Evolutionary conservation across 2,888 invertebrate genomes (phyloP).

Genomic region (Anorthoa munda): DNA sequence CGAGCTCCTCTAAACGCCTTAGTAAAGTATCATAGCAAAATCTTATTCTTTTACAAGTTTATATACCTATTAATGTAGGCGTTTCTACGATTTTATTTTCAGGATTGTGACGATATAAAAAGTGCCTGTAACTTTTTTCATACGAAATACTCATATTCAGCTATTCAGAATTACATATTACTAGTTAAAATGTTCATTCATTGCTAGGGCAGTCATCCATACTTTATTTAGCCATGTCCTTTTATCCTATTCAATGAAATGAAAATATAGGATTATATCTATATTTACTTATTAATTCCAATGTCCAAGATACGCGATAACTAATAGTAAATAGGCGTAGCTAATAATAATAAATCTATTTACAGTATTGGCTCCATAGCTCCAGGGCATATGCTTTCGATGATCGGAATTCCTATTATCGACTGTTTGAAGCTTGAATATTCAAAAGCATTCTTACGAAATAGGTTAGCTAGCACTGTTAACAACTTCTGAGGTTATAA

Average conservation of each 20-base stretch:
- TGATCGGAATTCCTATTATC: conserved; percentile 14
- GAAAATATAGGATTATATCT: conserved; percentile 1
- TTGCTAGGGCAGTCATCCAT: too few species aligned
- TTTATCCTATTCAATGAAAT: conserved; percentile 41
- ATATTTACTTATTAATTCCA: conserved; percentile 19
- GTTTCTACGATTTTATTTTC: too few species aligned
- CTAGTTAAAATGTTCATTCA: too few species aligned
- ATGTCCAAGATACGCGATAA: conserved; percentile 30
- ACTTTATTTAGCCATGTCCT: too few species aligned
- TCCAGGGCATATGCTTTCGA: conserved; percentile 13
- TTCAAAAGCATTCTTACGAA: conserved; percentile 1
- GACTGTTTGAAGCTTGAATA: conserved; percentile 10
- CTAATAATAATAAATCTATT: conserved; percentile 40
- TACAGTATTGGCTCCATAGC: conserved; percentile 10
- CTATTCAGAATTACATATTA: too few species aligned
- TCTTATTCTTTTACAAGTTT: too few species aligned
- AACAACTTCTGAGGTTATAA: not conserved
- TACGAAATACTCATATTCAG: too few species aligned
- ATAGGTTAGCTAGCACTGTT: conserved; percentile 8
- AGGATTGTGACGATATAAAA: too few species aligned
- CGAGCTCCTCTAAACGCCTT: too few species aligned
- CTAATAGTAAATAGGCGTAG: conserved; percentile 29
- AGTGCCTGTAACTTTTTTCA: too few species aligned
- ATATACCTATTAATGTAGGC: too few species aligned
- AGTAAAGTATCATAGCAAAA: too few species aligned